Percentiles rank a stretch among this genome's conserved stretches.
phyloP scores from a whole-genome alignment of 2,113 vertebrate species.

The Sander vitreus region DNA sequence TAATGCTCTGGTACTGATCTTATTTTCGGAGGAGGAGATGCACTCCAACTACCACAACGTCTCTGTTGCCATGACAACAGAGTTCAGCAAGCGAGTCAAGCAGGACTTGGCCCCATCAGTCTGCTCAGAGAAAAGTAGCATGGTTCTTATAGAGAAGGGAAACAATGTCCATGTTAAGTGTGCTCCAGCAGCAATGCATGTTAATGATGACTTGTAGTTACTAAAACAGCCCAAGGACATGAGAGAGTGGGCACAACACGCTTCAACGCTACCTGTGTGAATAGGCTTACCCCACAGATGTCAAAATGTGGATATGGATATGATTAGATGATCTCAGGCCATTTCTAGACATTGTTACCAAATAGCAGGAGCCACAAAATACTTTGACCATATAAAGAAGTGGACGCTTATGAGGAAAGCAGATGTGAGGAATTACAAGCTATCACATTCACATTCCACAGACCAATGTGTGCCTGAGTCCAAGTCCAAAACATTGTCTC shows the following conservation, averaged over 20 bases:
- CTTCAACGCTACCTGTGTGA: not conserved
- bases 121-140: conserved; percentile 57
- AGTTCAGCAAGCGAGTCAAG: conserved; percentile 66
- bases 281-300: not conserved
- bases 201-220: conserved; percentile 45
- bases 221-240: conserved; percentile 28
- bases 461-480: conserved; percentile 38
- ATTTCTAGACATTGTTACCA: conserved; percentile 45
- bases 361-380: conserved; percentile 57
- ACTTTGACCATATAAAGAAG: conserved; percentile 75
- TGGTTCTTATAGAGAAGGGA: conserved; percentile 27
- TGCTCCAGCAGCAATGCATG: conserved; percentile 45
- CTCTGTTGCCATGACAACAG: conserved; percentile 83
- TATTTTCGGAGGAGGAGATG: conserved; percentile 67
- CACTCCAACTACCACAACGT: conserved; percentile 72
- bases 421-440: conserved; percentile 74
- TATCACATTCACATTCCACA: conserved; percentile 69
- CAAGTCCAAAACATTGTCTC: conserved; percentile 55
- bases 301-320: conserved; percentile 40
- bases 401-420: conserved; percentile 62
- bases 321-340: conserved; percentile 60
- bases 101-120: conserved; percentile 62
- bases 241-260: not conserved
- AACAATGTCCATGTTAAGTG: conserved; percentile 36
- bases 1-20: conserved; percentile 63